Evolutionary conservation across 2,113 vertebrate species (phyloP).

Genomic region (Poeciliopsis occidentalis): DNA sequence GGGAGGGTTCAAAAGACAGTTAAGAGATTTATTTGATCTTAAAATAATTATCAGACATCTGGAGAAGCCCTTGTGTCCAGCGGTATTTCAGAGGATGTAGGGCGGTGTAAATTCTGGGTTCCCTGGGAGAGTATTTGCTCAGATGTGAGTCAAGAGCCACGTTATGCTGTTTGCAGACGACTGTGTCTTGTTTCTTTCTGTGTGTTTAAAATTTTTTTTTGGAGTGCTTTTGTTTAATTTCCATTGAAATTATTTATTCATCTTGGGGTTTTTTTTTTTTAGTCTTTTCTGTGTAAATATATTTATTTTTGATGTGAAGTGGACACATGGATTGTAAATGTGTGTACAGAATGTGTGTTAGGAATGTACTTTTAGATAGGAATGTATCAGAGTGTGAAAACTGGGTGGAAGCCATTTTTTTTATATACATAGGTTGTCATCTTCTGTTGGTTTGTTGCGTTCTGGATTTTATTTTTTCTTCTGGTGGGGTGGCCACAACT

Average conservation of each 20-base stretch:
- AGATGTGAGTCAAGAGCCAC: conserved; percentile 77
- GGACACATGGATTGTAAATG: conserved; percentile 94
- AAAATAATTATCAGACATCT: neutral
- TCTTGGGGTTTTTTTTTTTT: conserved; percentile 51
- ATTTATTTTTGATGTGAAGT: conserved; percentile 98
- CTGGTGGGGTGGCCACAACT: conserved; percentile 31
- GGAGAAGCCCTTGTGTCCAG: neutral
- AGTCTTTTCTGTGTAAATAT: conserved; percentile 91
- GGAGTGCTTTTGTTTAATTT: conserved; percentile 82
- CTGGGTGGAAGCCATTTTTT: conserved; percentile 83
- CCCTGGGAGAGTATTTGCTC: neutral
- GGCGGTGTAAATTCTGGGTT: conserved; percentile 19
- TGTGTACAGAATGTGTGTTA: conserved; percentile 95
- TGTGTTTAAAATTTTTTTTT: conserved; percentile 83
- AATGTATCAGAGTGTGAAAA: conserved; percentile 86
- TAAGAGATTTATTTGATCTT: neutral
- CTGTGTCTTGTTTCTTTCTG: conserved; percentile 63
- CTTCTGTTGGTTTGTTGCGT: conserved; percentile 57
- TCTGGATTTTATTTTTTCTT: conserved; percentile 31
- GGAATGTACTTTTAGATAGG: conserved; percentile 79
- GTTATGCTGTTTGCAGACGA: conserved; percentile 55
- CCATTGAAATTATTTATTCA: conserved; percentile 96
- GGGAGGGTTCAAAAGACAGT: neutral
- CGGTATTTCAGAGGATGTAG: neutral
- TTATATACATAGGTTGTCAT: conserved; percentile 63